These are phyloP conservation scores for Cephus nigrinus DNA, from an alignment of 2,888 invertebrate genomes.

Conservation along the genomic window DNA sequence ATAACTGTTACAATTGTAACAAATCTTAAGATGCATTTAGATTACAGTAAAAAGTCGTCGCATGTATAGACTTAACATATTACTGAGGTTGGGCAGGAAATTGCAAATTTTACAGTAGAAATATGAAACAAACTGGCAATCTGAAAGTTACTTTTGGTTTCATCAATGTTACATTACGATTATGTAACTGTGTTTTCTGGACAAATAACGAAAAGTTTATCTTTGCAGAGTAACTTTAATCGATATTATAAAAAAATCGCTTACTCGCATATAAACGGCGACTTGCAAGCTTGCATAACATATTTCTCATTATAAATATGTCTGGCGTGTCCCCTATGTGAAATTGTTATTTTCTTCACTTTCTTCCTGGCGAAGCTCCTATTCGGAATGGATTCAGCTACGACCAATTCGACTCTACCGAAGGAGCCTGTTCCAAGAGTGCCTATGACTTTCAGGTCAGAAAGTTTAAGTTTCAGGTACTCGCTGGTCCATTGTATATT, in stretches of 20 bases:
- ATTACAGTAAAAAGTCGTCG: no score
- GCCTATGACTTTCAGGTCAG: slow-evolving; percentile 82
- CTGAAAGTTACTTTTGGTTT: no score
- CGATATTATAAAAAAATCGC: slow-evolving; percentile 1
- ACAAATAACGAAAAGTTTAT: background rate
- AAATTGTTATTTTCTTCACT: slow-evolving; percentile 73
- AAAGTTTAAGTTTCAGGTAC: slow-evolving; percentile 76
- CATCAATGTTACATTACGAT: background rate
- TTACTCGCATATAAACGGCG: slow-evolving; percentile 78
- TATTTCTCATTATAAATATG: slow-evolving; percentile 75
- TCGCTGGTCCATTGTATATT: slow-evolving; percentile 55
- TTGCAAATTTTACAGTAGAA: no score
- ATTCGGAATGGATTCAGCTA: slow-evolving; percentile 47
- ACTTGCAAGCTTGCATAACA: slow-evolving; percentile 74
- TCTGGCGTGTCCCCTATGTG: slow-evolving; percentile 73
- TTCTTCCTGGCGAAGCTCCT: slow-evolving; percentile 73
- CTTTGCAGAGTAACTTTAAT: slow-evolving; percentile 4
- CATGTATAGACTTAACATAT: no score
- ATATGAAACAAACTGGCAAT: no score
- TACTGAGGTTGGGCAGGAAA: no score
- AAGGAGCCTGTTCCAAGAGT: slow-evolving; percentile 93
- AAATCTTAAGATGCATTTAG: no score
- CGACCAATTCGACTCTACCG: slow-evolving; percentile 83
- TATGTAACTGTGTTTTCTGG: background rate
- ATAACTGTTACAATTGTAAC: no score